Base-by-base conservation (phyloP, 2,888 invertebrate species). In the Zele albiditarsus region DNA sequence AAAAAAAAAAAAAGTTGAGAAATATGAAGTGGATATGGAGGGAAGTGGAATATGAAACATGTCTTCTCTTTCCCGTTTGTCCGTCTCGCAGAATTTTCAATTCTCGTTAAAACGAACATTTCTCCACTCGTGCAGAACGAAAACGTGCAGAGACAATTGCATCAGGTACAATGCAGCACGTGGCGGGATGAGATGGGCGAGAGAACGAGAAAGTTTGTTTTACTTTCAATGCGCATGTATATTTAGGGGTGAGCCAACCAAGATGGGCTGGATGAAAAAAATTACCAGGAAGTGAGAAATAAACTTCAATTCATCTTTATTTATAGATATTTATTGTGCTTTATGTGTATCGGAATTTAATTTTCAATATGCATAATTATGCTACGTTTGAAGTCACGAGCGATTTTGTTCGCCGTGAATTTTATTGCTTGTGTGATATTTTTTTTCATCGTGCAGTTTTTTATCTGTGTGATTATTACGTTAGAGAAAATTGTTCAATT, bases 41-140 rank as follows among this genome's bases (percentile, higher is more conserved):
- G 23, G 38, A 38, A 60, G 67, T 28, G 42, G 38, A 60, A 70
- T 42, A 70, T 20, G 20, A 57, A 69, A 31, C 5, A 49, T 31
- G n/a, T 23, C 20, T n/a, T n/a, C 31, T 3, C 20, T 62, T 31
- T 63, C 38, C 49, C 28, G n/a, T 70, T 49, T 38, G 57, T 66
- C 65, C 38, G 49, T 74, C 70, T 63, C 68, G 33, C 38, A 31
- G 60, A 74, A 69, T 71, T 69, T 65, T 71, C 70, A 57, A 70
- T 28, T 65, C 65, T 70, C 66, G 70, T 71, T 70, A 74, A 31
- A 74, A 69, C 49, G 69, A 62, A 73, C 68, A 49, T 73, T 71
- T 66, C 42, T 33, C 71, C 70, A 71, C 58, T 70, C 74, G 74
- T 74, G 70, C 71, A 42, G 58, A 74, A 66, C 23, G 33, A 74